Base-by-base conservation (phyloP, 2,797 vertebrate genomes). In the Sebastes ruberrimus region DNA sequence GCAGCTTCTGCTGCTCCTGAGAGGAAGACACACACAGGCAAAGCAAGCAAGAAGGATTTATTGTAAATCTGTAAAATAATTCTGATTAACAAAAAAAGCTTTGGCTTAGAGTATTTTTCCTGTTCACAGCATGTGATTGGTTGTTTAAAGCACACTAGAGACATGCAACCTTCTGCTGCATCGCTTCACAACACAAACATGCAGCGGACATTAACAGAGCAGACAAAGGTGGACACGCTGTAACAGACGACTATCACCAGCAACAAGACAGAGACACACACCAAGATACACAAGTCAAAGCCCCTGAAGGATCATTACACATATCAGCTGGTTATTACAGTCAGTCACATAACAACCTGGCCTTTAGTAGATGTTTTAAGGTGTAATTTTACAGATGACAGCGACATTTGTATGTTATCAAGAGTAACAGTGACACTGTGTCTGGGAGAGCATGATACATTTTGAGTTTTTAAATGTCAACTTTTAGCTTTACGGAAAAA, bases 1-100 rank as follows among this genome's bases (percentile, higher is more conserved):
- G 86, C 79, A 76, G 89, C 88, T 70, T 92, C 94, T 71, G 89
- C 79, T 60, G 82, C 87, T 87, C 91, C 95, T 95, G 86, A 76
- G 53, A 71, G 25, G n/a, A 59, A 16, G 52, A 80, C 22, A 74
- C 16, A 78, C 70, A 78, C 33, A 35, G 23, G 23, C 46, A 71
- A 65, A 78, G 27, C 33, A 55, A 73, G 59, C 16, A 10, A 52
- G 25, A 23, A n/a, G 1, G 1, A 35, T 7, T 68, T 4, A 27
- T 23, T 56, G 16, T 60, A 23, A 69, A 49, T 16, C n/a, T 38
- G 20, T 1, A 10, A 1, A 33, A 3, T 23, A 1, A 33, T n/a
- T 63, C 10, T 16, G 3, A 52, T 52, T 4, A 20, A 61, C 8
- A 2, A 49, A 63, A 60, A 27, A 60, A 0, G 2, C 18, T 66